These are phyloP conservation scores for Sceloporus tristichus DNA, from an alignment of 2,113 vertebrate species.

Conservation along the genomic window DNA sequence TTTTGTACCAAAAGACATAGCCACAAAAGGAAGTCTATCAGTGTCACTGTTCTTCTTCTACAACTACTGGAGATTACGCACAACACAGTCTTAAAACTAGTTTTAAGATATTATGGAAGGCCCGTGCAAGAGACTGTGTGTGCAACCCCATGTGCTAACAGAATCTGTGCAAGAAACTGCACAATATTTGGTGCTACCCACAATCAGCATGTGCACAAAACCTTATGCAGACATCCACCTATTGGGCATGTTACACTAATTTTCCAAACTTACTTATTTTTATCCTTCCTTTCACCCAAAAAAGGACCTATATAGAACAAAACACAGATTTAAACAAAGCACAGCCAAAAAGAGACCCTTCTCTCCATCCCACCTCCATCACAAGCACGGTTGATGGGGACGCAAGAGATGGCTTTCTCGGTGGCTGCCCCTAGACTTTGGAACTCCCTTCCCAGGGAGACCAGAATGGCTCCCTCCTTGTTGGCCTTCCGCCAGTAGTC, in stretches of 20 bases:
- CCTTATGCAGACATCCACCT: neutral
- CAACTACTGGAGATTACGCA: neutral
- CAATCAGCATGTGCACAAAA: neutral
- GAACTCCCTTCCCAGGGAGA: no score
- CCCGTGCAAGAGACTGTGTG: neutral
- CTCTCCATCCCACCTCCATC: no score
- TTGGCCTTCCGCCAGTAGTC: no score
- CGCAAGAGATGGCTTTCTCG: no score
- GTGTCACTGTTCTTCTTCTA: neutral
- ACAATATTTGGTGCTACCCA: neutral
- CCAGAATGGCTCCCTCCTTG: no score
- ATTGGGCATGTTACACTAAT: neutral
- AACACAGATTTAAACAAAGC: no score
- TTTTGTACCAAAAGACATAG: neutral
- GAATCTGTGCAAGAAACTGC: neutral
- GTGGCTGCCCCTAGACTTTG: no score
- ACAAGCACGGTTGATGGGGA: no score
- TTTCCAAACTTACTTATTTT: neutral
- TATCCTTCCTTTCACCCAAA: no score
- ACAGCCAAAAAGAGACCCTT: no score
- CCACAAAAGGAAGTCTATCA: neutral
- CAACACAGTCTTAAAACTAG: neutral
- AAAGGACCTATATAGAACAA: no score
- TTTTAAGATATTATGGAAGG: neutral
- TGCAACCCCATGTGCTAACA: neutral